Evolutionary conservation across 1,140 invertebrate genomes (phyloP).

Genomic region (Capitella teleta): DNA sequence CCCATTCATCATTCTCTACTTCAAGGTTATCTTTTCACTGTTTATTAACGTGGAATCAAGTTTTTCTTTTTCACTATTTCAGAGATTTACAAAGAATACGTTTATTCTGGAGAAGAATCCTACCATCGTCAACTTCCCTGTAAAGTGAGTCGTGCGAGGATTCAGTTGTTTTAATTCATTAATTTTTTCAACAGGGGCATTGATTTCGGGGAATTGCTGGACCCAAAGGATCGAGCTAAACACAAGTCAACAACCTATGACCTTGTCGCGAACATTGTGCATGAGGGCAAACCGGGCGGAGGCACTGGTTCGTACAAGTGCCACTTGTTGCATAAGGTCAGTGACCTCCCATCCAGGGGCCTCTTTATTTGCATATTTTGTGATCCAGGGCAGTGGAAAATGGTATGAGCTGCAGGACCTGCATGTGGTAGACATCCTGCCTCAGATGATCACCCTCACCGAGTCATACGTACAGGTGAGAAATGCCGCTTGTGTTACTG

Average conservation of each 20-base stretch:
- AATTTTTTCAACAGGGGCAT: conserved; percentile 59
- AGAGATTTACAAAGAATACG: conserved; percentile 95
- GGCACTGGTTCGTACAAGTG: conserved; percentile 80
- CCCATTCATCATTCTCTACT: conserved; percentile 93
- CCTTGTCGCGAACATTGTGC: conserved; percentile 93
- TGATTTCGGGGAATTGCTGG: conserved; percentile 92
- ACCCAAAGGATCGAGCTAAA: conserved; percentile 62
- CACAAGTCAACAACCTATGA: conserved; percentile 77
- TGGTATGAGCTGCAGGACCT: conserved; percentile 98
- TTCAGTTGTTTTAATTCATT: not conserved
- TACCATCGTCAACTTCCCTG: conserved; percentile 98
- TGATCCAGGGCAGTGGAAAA: conserved; percentile 53
- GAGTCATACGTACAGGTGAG: conserved; percentile 92
- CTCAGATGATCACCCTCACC: conserved; percentile 98
- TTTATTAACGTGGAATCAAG: not conserved
- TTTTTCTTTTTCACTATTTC: conserved; percentile 22
- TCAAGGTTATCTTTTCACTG: conserved; percentile 54
- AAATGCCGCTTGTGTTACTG: too few relatives aligned
- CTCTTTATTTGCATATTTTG: not conserved
- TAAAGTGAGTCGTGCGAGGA: conserved; percentile 64
- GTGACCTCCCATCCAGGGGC: not conserved
- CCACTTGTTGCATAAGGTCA: conserved; percentile 89
- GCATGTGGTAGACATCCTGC: conserved; percentile 93
- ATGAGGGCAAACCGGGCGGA: conserved; percentile 88
- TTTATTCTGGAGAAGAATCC: conserved; percentile 99